Conservation (phyloP, 2,888 invertebrate genomes). For the Strigamia transsilvanica region DNA sequence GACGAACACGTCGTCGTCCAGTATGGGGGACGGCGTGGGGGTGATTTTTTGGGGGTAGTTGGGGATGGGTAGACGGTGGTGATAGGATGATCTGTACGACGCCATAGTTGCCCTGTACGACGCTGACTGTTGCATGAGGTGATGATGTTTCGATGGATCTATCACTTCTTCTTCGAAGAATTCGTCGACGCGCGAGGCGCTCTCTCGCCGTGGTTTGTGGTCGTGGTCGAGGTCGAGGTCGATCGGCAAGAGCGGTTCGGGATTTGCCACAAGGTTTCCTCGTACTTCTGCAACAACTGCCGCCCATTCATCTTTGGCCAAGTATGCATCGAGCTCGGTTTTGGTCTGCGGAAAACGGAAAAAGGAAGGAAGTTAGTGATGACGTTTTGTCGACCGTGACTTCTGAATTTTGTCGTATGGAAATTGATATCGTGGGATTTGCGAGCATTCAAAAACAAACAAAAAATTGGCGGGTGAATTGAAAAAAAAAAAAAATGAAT, state of each 20-base stretch:
- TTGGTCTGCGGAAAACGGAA: conserved; percentile 55
- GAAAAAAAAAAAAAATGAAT: too few relatives aligned
- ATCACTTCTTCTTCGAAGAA: conserved; percentile 67
- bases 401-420: background rate
- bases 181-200: conserved; percentile 73
- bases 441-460: conserved; percentile 6
- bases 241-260: conserved; percentile 58
- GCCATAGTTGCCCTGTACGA: conserved; percentile 5
- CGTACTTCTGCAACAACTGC: conserved; percentile 52
- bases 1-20: conserved; percentile 84
- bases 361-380: conserved; percentile 39
- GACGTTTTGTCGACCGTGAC: conserved; percentile 28
- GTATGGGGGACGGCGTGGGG: conserved; percentile 60
- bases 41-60: conserved; percentile 9
- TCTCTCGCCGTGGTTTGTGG: conserved; percentile 69
- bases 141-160: conserved; percentile 42
- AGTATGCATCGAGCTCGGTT: conserved; percentile 77
- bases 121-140: conserved; percentile 48
- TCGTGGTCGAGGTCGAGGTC: conserved; percentile 56
- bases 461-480: background rate
- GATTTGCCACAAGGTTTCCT: conserved; percentile 54
- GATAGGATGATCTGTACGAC: background rate
- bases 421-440: conserved; percentile 33
- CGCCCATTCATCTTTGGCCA: conserved; percentile 74
- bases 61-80: conserved; percentile 49